phyloP scores from a whole-genome alignment of 2,797 vertebrate species.

The Acrocephalus scirpaceus region DNA sequence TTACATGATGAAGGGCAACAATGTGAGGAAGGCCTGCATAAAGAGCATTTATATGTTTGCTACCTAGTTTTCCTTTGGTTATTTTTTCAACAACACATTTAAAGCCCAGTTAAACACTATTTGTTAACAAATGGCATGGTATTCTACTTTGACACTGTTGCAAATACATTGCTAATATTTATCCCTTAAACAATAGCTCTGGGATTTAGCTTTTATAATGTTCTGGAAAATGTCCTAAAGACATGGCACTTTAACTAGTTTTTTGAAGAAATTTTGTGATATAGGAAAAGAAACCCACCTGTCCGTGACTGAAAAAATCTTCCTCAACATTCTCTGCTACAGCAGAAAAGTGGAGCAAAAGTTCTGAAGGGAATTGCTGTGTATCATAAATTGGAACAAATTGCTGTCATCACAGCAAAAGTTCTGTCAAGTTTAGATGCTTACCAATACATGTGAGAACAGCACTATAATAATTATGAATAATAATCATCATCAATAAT shows the following conservation, averaged over 20 bases:
- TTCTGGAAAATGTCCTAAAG: not conserved
- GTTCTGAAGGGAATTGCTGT: not conserved
- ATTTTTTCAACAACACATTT: not conserved
- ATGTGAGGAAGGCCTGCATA: not conserved
- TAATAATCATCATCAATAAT: not conserved
- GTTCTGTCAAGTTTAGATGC: not conserved
- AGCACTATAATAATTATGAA: not conserved
- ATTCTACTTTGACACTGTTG: not conserved
- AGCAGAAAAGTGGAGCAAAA: not conserved
- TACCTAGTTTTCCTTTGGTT: not conserved
- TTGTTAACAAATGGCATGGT: not conserved
- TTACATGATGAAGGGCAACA: not conserved
- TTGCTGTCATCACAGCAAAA: not conserved
- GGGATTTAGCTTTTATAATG: not conserved
- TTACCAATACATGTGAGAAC: not conserved
- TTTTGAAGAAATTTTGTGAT: not conserved
- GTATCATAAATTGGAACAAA: not conserved
- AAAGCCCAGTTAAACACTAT: not conserved
- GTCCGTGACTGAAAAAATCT: not conserved
- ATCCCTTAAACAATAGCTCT: not conserved
- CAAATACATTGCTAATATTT: not conserved
- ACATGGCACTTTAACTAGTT: not conserved
- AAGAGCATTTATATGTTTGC: not conserved
- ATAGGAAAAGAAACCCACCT: not conserved
- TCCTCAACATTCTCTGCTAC: not conserved